Percentiles rank a stretch among this genome's conserved stretches.
Conservation (phyloP, 1,140 invertebrate genomes). For the Pissodes strobi region DNA sequence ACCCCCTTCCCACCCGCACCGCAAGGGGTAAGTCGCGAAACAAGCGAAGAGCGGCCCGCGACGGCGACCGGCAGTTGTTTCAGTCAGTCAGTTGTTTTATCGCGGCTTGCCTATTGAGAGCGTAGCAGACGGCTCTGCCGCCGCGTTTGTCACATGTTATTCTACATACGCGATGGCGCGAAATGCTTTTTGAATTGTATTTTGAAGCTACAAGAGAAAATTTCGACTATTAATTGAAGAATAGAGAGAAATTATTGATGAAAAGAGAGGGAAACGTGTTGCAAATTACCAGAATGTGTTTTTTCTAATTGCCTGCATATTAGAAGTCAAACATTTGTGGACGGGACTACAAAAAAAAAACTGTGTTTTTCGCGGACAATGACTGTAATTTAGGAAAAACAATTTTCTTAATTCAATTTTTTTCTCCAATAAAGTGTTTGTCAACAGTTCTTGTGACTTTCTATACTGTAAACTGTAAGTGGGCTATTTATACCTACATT, state of each 20-base stretch:
- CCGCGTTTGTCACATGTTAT: conserved; percentile 26
- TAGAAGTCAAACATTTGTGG: no score
- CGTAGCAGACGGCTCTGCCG: conserved; percentile 8
- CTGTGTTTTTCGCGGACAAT: neutral
- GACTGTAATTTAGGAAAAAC: no score
- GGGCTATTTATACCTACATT: no score
- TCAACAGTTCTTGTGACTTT: no score
- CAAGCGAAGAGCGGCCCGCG: conserved; percentile 31
- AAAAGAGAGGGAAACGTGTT: neutral
- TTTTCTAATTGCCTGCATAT: no score
- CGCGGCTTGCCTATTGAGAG: conserved; percentile 23
- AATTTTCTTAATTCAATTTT: no score
- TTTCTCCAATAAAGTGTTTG: no score
- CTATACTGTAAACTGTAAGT: no score
- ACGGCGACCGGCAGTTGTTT: conserved; percentile 33
- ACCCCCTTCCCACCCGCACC: conserved; percentile 34
- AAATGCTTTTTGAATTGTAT: conserved; percentile 8
- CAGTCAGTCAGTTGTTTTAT: conserved; percentile 33
- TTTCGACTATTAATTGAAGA: no score
- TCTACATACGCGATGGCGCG: conserved; percentile 22
- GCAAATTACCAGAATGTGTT: neutral
- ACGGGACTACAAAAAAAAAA: neutral
- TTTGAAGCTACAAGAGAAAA: conserved; percentile 1
- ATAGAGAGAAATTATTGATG: no score
- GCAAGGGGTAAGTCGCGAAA: conserved; percentile 33